These are phyloP conservation scores for Entomobrya proxima DNA, from an alignment of 2,888 invertebrate genomes.

Conservation along the genomic window DNA sequence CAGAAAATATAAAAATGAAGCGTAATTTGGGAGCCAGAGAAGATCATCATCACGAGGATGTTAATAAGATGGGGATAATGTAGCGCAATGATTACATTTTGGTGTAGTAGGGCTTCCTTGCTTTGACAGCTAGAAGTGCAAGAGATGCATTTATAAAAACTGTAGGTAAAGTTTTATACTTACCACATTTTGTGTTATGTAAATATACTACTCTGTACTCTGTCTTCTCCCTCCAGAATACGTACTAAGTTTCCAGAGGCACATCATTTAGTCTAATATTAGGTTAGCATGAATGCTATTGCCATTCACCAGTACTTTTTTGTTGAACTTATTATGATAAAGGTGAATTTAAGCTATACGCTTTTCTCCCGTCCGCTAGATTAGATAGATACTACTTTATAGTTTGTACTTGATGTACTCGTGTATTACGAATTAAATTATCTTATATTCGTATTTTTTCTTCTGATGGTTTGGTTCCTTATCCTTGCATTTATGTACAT, in stretches of 20 bases:
- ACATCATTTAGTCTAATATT: too few relatives aligned
- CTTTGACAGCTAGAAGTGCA: too few relatives aligned
- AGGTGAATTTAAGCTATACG: too few relatives aligned
- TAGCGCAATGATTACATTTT: slow-evolving; percentile 61
- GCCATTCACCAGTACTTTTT: too few relatives aligned
- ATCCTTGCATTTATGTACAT: slow-evolving; percentile 57
- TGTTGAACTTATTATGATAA: too few relatives aligned
- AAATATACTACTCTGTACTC: too few relatives aligned
- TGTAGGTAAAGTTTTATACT: too few relatives aligned
- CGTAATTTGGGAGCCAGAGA: slow-evolving; percentile 66
- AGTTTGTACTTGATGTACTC: slow-evolving; percentile 55
- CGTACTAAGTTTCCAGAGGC: too few relatives aligned
- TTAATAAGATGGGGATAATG: slow-evolving; percentile 52
- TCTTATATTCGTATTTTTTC: slow-evolving; percentile 73
- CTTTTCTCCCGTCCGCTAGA: slow-evolving; percentile 20
- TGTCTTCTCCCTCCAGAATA: too few relatives aligned
- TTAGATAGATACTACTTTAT: slow-evolving; percentile 6
- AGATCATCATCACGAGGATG: slow-evolving; percentile 48
- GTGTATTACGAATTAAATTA: slow-evolving; percentile 73
- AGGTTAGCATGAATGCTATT: too few relatives aligned
- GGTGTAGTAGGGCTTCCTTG: neutral
- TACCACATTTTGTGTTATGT: too few relatives aligned
- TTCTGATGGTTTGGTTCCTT: neutral
- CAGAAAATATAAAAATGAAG: slow-evolving; percentile 29
- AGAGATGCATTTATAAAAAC: too few relatives aligned